These are phyloP conservation scores for Zaprionus camerounensis DNA, from an alignment of 1,140 invertebrate species.

Conservation along the genomic window DNA sequence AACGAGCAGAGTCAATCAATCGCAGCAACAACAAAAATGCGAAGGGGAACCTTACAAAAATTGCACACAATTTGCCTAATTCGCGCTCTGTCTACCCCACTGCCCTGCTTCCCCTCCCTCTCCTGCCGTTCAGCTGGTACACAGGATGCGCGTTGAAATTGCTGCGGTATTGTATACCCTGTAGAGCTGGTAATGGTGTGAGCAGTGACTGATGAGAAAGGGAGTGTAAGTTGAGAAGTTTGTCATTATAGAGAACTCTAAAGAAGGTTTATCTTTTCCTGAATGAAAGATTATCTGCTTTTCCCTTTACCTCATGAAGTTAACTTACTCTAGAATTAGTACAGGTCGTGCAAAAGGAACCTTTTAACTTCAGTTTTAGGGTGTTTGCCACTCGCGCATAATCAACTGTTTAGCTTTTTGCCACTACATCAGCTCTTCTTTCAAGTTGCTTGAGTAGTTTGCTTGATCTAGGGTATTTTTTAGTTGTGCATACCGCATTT, in stretches of 20 bases:
- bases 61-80: slow-evolving; percentile 81
- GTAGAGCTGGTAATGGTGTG: neutral
- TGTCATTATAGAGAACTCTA: no score
- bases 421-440: neutral
- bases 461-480: slow-evolving; percentile 2
- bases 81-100: slow-evolving; percentile 36
- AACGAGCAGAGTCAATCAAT: slow-evolving; percentile 70
- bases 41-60: slow-evolving; percentile 50
- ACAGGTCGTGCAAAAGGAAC: no score
- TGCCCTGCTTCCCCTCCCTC: neutral
- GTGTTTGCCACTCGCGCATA: neutral
- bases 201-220: neutral
- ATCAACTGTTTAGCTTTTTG: neutral
- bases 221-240: neutral
- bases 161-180: slow-evolving; percentile 59
- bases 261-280: no score
- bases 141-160: slow-evolving; percentile 66
- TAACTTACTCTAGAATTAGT: no score
- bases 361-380: neutral
- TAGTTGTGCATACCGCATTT: neutral
- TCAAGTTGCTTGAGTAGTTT: neutral
- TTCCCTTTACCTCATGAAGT: no score
- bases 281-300: no score
- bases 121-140: neutral
- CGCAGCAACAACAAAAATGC: slow-evolving; percentile 27